Evolutionary conservation across 2,797 vertebrate genomes (phyloP).

Genomic region (Garrulus glandarius): DNA sequence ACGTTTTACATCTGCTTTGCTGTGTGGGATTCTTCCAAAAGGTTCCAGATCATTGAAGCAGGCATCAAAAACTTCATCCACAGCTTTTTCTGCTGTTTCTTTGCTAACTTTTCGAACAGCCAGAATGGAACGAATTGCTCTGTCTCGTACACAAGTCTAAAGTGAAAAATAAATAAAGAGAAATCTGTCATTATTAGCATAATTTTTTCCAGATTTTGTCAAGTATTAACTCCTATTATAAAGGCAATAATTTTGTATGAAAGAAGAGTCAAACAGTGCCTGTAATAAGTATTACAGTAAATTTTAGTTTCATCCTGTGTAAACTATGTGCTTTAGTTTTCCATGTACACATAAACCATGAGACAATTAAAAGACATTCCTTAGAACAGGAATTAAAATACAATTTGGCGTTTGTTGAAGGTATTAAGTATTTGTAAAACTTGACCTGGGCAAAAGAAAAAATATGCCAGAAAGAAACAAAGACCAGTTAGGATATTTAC

Average conservation of each 20-base stretch:
- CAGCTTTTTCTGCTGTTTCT: conserved; percentile 85
- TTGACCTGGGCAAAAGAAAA: neutral
- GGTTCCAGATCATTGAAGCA: conserved; percentile 94
- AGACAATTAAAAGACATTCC: neutral
- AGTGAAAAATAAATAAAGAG: neutral
- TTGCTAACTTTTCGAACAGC: conserved; percentile 88
- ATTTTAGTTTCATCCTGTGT: neutral
- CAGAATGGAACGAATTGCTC: conserved; percentile 91
- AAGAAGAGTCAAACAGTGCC: neutral
- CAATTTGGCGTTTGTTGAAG: neutral
- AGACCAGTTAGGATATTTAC: neutral
- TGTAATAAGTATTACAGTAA: neutral
- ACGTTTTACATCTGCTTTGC: conserved; percentile 83
- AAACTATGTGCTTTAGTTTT: neutral
- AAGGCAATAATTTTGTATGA: neutral
- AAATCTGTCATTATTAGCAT: neutral
- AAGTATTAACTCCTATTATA: neutral
- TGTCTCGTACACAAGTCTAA: conserved; percentile 88
- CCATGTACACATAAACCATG: neutral
- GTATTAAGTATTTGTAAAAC: neutral
- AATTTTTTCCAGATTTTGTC: neutral
- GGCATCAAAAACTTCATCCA: conserved; percentile 90
- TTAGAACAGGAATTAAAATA: neutral
- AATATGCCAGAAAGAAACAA: neutral
- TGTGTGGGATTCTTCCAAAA: conserved; percentile 93